Evolutionary conservation across 2,888 invertebrate species (phyloP), one percentile per base, ranked within the genome.

Genomic region (Zygaena filipendulae): DNA sequence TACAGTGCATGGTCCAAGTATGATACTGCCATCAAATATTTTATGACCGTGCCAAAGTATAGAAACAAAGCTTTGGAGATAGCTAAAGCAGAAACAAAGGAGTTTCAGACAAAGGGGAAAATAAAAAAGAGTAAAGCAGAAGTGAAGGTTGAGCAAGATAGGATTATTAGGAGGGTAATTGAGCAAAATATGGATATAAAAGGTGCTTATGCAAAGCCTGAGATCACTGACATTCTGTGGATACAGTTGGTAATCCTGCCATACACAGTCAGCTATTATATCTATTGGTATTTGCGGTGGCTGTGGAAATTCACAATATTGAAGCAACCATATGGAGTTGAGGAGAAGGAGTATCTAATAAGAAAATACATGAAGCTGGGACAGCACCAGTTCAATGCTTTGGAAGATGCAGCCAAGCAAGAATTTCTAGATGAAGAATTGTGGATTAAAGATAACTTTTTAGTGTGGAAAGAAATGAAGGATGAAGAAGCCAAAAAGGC

Each of bases 171-270:
- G 37, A 83, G 86, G 56, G 87, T 97, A 2, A 89, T 97, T 32
- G 92, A 91, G 63, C 90, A 95, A 42, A 95, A 95, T 54, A 92
- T 96, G 89, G 95, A 95, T 52, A 95, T 96, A 24, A 87, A 93
- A 56, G 96, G 96, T 10, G 93, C 92, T 1, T 95, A 95, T 64
- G 91, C 92, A 0, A 93, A 92, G 54, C 95, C 95, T 1, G 85
- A 85, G 27, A 60, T 91, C 11, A 55, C 72, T 26, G 90, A 95
- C 62, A 84, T 95, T 5, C 69, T 96, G 4, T 93, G 92, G 90
- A 77, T 95, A 27, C 93, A 95, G 66, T 53, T 95, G 11, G 69
- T 94, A 16, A 82, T 93, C 11, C 81, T 87, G 11, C 96, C 96
- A 0, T 90, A 90, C 50, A 88, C 87, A 2, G 46, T 91, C n/a